phyloP scores from a whole-genome alignment of 2,797 vertebrate species.

The Rhinoraja longicauda region DNA sequence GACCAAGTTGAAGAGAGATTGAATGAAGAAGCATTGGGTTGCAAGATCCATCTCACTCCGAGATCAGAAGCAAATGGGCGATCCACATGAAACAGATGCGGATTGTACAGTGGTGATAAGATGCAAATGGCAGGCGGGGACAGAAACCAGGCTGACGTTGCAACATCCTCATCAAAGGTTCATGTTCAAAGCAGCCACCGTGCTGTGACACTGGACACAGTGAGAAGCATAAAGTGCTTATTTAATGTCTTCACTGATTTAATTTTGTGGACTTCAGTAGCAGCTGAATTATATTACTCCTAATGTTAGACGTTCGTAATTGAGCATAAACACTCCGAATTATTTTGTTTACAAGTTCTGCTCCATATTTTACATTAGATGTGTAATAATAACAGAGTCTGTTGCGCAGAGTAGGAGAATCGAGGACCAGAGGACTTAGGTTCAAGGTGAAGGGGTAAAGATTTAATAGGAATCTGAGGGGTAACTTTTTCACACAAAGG shows the following conservation, averaged over 20 bases:
- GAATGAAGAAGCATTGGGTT: not conserved
- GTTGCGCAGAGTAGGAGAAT: too few species aligned
- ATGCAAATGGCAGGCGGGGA: not conserved
- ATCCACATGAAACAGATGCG: not conserved
- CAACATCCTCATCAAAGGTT: not conserved
- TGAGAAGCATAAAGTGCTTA: not conserved
- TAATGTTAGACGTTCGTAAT: not conserved
- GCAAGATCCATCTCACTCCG: not conserved
- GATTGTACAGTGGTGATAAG: not conserved
- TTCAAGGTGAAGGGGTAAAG: too few species aligned
- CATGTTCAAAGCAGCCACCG: not conserved
- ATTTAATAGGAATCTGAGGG: too few species aligned
- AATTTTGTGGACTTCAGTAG: not conserved
- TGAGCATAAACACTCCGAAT: not conserved
- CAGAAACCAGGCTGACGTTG: not conserved
- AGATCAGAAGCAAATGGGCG: not conserved
- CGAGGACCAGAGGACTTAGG: too few species aligned
- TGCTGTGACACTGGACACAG: not conserved
- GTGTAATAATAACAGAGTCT: too few species aligned
- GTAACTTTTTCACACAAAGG: too few species aligned
- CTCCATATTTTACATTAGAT: not conserved
- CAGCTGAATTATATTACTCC: not conserved
- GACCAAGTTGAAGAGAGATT: not conserved
- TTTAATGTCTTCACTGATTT: not conserved
- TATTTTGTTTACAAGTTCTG: not conserved